phyloP scores from a whole-genome alignment of 23 tunicate genomes.

The Phallusia fumigata region DNA sequence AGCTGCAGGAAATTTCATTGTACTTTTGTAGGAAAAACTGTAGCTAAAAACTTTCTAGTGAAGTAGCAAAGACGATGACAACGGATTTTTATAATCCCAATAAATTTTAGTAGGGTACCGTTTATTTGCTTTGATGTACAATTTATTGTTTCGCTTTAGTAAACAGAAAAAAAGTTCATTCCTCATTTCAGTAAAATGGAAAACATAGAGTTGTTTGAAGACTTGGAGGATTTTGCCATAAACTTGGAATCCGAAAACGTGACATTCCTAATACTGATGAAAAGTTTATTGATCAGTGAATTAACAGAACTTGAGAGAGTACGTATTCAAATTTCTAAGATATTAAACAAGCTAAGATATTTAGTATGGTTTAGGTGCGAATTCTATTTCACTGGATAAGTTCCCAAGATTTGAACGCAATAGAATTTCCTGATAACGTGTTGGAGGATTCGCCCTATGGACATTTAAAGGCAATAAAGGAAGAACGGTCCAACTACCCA shows the following conservation, averaged over 20 bases:
- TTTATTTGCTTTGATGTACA: background rate
- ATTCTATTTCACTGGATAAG: constrained; percentile 48
- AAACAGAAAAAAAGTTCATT: too few relatives aligned
- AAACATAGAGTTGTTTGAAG: background rate
- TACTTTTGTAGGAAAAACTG: too few relatives aligned
- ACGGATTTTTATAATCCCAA: background rate
- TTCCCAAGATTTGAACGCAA: constrained; percentile 32
- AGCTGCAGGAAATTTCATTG: too few relatives aligned
- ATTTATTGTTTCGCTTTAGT: too few relatives aligned
- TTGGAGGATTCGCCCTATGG: constrained; percentile 38
- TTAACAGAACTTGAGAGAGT: background rate
- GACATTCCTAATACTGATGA: background rate
- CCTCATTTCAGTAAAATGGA: background rate
- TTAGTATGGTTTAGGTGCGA: constrained; percentile 15
- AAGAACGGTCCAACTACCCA: constrained; percentile 14
- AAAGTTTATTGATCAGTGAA: background rate
- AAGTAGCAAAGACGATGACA: background rate
- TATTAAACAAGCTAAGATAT: background rate
- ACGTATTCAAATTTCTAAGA: background rate
- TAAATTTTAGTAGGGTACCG: background rate
- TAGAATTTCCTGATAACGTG: constrained; percentile 17
- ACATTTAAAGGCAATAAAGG: constrained; percentile 31
- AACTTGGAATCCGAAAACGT: background rate
- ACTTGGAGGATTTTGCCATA: background rate
- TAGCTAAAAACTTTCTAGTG: background rate